phyloP scores from a whole-genome alignment of 2,113 vertebrate species.

The Cephalopterus ornatus region DNA sequence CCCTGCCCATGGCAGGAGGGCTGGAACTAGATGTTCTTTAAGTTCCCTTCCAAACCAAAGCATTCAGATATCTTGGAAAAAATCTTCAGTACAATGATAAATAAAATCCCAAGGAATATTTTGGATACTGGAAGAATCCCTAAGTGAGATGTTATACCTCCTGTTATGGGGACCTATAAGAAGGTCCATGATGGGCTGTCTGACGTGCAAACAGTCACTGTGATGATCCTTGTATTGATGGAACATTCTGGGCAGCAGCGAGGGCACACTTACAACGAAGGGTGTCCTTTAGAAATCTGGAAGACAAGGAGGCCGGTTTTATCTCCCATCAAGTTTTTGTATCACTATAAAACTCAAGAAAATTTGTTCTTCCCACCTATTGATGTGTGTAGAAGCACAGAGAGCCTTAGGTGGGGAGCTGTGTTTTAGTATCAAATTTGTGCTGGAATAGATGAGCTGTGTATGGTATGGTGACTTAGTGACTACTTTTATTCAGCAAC shows the following conservation, averaged over 20 bases:
- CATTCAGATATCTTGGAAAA: rapidly evolving
- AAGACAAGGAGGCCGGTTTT: neutral
- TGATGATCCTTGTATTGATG: neutral
- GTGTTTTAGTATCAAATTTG: neutral
- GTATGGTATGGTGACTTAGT: neutral
- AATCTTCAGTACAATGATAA: neutral
- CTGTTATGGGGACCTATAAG: neutral
- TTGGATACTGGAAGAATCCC: neutral
- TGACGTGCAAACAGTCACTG: neutral
- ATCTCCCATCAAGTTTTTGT: neutral
- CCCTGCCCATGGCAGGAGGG: too few relatives aligned
- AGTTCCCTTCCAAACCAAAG: neutral
- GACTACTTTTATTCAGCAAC: neutral
- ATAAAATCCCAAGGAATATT: neutral
- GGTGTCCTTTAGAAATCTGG: neutral
- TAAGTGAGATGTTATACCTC: neutral
- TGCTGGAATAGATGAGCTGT: neutral
- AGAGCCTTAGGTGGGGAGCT: neutral
- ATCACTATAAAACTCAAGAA: neutral
- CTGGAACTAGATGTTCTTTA: rapidly evolving
- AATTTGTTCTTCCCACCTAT: neutral
- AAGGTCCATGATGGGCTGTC: neutral
- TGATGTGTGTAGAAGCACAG: neutral
- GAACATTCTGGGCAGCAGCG: neutral
- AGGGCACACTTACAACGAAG: rapidly evolving